Base-by-base conservation (phyloP, 2,797 vertebrate genomes). In the Nannoperca obscura region DNA sequence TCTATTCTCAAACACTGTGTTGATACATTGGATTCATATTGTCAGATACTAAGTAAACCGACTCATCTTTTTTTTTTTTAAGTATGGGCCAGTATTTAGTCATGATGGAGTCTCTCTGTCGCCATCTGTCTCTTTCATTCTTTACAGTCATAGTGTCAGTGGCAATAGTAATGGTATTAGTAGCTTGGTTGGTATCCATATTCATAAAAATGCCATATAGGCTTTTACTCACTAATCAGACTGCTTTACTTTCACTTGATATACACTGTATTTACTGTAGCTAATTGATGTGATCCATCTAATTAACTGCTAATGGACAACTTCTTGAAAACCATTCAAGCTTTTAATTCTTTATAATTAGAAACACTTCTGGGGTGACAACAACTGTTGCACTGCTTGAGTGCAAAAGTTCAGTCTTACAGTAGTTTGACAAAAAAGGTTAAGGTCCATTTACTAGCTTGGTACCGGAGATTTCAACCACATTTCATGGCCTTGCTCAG, bases 1-100 rank as follows among this genome's bases (percentile, higher is more conserved):
- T 82, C 65, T 64, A 30, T 67, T 83, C 85, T 76, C 72, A 66
- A 80, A 80, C 78, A 58, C 12, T 67, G 47, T 74, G 82, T 67
- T 82, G 83, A 88, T 89, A 80, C 86, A 85, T 89, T 67, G 71
- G 85, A 76, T 71, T 80, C 47, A 5, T 81, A 71, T 78, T 84
- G 74, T 86, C 82, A 83, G 78, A 83, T 57, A 59, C 65, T 55
- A 70, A 84, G 74, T 71, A 82, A 84, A 86, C 60, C 10, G 44
- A 68, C 64, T 76, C 22, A 11, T 74, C 71, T 77, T 60, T 61
- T 74, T 73, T 77, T 61, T 32, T 80, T 79, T 80, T 4, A 82
- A 80, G 73, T 67, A 44, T 7, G 4, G 44, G 22, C 50, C 20
- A 42, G 58, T 59, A 69, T 75, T 83, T 74, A 72, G 67, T 59